Evolutionary conservation across 2,113 vertebrate species (phyloP).

Genomic region (Oceanites oceanicus): DNA sequence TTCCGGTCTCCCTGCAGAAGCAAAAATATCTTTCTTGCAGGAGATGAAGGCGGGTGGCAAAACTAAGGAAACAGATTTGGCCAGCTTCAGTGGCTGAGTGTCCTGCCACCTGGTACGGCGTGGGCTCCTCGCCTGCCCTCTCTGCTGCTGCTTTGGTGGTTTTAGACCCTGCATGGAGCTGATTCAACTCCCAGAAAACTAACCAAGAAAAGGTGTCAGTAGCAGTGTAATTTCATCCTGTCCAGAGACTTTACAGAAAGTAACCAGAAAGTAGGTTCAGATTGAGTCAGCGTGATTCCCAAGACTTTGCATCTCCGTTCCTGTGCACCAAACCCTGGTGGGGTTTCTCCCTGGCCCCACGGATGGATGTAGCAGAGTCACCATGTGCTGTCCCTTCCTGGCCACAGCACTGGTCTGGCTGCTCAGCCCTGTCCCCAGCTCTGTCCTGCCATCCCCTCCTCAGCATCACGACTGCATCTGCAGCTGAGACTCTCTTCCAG

Average conservation of each 20-base stretch:
- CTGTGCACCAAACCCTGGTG: no score
- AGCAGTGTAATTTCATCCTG: not conserved
- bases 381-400: not conserved
- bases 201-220: not conserved
- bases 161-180: not conserved
- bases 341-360: not conserved
- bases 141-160: not conserved
- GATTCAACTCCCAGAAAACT: not conserved
- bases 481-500: not conserved
- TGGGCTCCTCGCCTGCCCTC: not conserved
- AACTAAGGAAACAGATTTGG: not conserved
- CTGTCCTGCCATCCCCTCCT: not conserved
- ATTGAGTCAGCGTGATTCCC: accelerated
- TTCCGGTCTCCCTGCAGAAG: not conserved
- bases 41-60: not conserved
- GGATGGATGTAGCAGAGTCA: not conserved
- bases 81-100: not conserved
- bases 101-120: not conserved
- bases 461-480: not conserved
- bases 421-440: not conserved
- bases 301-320: not conserved
- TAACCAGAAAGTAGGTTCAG: not conserved
- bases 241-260: not conserved
- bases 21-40: not conserved
- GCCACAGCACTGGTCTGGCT: not conserved